Percentiles rank a stretch among this genome's conserved stretches.
Evolutionary conservation across 1,140 invertebrate genomes (phyloP).

Genomic region (Aradophagus sp.): DNA sequence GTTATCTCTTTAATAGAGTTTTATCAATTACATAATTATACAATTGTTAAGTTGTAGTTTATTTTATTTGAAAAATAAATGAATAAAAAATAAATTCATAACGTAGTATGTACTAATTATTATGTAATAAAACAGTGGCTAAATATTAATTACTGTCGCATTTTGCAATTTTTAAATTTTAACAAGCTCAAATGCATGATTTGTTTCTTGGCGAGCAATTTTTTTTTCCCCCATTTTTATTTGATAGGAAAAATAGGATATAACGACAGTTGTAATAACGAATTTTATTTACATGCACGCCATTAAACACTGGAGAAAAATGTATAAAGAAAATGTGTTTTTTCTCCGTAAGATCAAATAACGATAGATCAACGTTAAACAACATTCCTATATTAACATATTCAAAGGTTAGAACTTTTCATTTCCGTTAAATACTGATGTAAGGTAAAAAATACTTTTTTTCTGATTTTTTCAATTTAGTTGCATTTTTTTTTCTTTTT

Average conservation of each 20-base stretch:
- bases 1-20: no score
- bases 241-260: background rate
- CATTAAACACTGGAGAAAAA: slow-evolving; percentile 4
- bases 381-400: slow-evolving; percentile 27
- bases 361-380: slow-evolving; percentile 22
- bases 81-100: no score
- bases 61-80: no score
- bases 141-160: no score
- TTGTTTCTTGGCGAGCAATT: background rate
- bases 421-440: slow-evolving; percentile 9
- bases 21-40: no score
- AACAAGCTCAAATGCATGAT: no score
- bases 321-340: slow-evolving; percentile 1
- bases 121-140: no score
- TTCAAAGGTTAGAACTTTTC: slow-evolving; percentile 18
- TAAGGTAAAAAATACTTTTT: slow-evolving; percentile 1
- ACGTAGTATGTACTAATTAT: no score
- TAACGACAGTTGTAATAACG: slow-evolving; percentile 3
- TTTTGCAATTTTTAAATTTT: no score
- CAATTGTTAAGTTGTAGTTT: no score
- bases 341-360: slow-evolving; percentile 6
- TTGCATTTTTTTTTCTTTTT: no score
- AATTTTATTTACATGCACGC: slow-evolving; percentile 1
- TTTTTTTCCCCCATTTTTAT: slow-evolving; percentile 1
- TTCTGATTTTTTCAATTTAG: no score